Evolutionary conservation across 2,797 vertebrate genomes (phyloP), one percentile per base, ranked within the genome.

Genomic region (Rhincodon typus): DNA sequence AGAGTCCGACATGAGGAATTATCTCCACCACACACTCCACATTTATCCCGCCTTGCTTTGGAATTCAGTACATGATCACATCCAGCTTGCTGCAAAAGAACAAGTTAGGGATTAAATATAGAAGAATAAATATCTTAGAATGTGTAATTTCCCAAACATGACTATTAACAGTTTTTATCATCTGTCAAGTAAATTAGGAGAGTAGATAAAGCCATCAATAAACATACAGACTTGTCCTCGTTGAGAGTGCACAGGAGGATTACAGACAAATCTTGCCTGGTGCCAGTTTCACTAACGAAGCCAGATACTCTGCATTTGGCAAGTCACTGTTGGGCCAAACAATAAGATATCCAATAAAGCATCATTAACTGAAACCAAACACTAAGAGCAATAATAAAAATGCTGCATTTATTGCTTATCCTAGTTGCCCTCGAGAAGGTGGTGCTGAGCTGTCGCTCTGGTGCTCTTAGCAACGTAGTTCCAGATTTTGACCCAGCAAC

Each of bases 31-130:
- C 99, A 99, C 95, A 99, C 98, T 8, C 99, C 99, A 96, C 99
- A 99, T 96, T 99, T 99, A 97, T 99, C 99, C 97, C 98, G 98
- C 97, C 97, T 98, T 95, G 98, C 98, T 97, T 99, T 99, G 0
- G 99, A 99, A 97, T 99, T 99, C 96, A 99, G 97, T 95, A 99
- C 97, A 0, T 99, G 99, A 97, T 99, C 99, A 96, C 99, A 99
- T 96, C 99, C 99, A 90, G 99, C 99, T 99, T 99, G 99, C 99
- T 99, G 97, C 82, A 97, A 96, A 95, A 96, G 96, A 69, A 4
- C 23, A 30, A 42, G 46, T 88, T 95, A 57, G 38, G 82, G 62
- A 69, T 30, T 72, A 94, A 17, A 19, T 53, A 12, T 62, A 62
- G 57, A 62, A 62, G 8, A 62, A 62, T 62, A 62, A 12, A 8